phyloP scores from a whole-genome alignment of 30 jellyfish, hydroid and myxozoan genomes.

The Catostylus mosaicus region DNA sequence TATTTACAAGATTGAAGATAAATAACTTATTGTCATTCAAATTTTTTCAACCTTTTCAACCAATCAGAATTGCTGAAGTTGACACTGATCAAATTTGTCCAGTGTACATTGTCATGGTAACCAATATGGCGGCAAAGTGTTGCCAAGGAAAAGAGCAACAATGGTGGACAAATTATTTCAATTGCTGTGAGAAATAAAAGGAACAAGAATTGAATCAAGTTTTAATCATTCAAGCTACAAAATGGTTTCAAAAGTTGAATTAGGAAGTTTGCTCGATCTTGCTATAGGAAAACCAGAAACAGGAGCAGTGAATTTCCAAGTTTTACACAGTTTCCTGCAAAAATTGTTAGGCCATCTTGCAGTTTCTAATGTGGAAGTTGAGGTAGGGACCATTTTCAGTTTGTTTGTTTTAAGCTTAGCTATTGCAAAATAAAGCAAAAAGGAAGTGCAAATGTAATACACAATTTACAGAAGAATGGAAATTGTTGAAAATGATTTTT shows the following conservation, averaged over 20 bases:
- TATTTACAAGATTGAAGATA: too few species aligned
- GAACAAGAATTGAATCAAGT: neutral
- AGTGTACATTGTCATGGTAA: neutral
- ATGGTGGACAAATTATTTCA: conserved; percentile 1
- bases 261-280: conserved; percentile 52
- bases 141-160: conserved; percentile 54
- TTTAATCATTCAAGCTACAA: neutral
- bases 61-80: neutral
- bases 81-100: neutral
- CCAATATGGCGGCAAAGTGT: conserved; percentile 35
- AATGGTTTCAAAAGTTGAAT: conserved; percentile 54
- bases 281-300: conserved; percentile 69
- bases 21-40: too few species aligned
- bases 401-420: too few species aligned
- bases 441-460: too few species aligned
- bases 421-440: too few species aligned
- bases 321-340: conserved; percentile 62
- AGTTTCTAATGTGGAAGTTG: conserved; percentile 52
- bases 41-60: neutral
- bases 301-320: conserved; percentile 74
- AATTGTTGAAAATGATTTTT: too few species aligned
- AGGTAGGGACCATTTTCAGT: too few species aligned
- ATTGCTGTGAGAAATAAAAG: neutral
- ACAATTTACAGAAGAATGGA: too few species aligned
- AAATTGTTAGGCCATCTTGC: conserved; percentile 62